phyloP scores from a whole-genome alignment of 2,888 invertebrate species.

The Hoplodrina ambigua region DNA sequence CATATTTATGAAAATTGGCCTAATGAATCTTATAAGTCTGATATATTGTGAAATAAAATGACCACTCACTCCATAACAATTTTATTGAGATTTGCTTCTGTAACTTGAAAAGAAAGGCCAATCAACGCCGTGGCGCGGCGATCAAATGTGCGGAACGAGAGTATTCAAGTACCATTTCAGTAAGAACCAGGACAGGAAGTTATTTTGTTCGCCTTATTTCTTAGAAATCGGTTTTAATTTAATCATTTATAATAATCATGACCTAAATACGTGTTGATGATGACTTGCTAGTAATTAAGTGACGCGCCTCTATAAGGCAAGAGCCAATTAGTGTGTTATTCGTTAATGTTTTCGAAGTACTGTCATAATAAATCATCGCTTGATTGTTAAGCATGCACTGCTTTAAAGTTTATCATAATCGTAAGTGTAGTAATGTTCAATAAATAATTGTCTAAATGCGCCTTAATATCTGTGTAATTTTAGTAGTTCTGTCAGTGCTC shows the following conservation, averaged over 20 bases:
- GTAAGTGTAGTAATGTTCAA: conserved; percentile 77
- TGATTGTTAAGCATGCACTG: conserved; percentile 82
- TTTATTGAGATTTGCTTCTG: conserved; percentile 27
- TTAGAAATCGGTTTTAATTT: conserved; percentile 32
- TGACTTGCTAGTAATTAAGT: conserved; percentile 43
- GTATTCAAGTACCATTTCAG: conserved; percentile 40
- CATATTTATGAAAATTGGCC: conserved; percentile 56
- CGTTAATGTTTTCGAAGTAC: conserved; percentile 61
- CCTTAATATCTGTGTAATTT: conserved; percentile 80
- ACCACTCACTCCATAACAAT: conserved; percentile 32
- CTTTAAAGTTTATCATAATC: conserved; percentile 77
- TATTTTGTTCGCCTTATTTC: conserved; percentile 27
- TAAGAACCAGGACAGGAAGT: conserved; percentile 43
- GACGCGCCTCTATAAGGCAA: conserved; percentile 38
- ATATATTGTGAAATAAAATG: conserved; percentile 34
- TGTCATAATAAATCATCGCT: conserved; percentile 71
- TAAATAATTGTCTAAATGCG: conserved; percentile 80
- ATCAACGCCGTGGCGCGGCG: conserved; percentile 57
- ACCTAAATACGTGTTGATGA: conserved; percentile 47
- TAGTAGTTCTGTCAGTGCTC: conserved; percentile 75
- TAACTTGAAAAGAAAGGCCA: conserved; percentile 25
- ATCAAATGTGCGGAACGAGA: conserved; percentile 11
- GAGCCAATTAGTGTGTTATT: conserved; percentile 49
- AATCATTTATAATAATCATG: conserved; percentile 35
- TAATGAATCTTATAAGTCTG: conserved; percentile 56